Evolutionary conservation across 2,113 vertebrate genomes (phyloP).

Genomic region (Penelope pileata): DNA sequence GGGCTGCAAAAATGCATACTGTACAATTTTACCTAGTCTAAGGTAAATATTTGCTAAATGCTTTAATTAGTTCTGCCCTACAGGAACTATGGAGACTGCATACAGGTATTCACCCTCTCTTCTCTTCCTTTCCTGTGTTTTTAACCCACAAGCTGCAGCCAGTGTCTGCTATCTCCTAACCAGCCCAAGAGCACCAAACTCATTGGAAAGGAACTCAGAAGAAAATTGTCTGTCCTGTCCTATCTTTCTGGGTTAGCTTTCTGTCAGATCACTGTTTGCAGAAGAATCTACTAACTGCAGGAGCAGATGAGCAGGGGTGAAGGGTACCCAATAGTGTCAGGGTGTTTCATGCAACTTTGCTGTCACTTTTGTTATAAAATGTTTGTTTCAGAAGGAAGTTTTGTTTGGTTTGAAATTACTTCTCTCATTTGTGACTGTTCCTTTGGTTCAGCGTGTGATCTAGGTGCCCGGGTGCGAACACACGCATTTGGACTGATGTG

Average conservation of each 20-base stretch:
- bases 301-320: neutral
- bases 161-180: neutral
- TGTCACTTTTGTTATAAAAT: neutral
- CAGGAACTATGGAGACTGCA: neutral
- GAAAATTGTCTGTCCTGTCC: neutral
- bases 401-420: slow-evolving; percentile 4
- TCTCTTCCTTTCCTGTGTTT: neutral
- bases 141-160: neutral
- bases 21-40: neutral
- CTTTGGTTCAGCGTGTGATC: slow-evolving; percentile 24
- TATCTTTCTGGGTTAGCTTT: neutral
- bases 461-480: slow-evolving; percentile 32
- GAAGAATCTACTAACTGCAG: neutral
- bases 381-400: neutral
- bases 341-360: neutral
- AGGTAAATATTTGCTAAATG: neutral
- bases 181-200: neutral
- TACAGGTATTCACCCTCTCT: neutral
- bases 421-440: neutral
- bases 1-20: neutral
- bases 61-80: neutral
- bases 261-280: neutral
- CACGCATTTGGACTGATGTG: slow-evolving; percentile 48
- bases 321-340: neutral
- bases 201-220: neutral